phyloP scores from a whole-genome alignment of 2,888 invertebrate species.

The Conus canariensis region DNA sequence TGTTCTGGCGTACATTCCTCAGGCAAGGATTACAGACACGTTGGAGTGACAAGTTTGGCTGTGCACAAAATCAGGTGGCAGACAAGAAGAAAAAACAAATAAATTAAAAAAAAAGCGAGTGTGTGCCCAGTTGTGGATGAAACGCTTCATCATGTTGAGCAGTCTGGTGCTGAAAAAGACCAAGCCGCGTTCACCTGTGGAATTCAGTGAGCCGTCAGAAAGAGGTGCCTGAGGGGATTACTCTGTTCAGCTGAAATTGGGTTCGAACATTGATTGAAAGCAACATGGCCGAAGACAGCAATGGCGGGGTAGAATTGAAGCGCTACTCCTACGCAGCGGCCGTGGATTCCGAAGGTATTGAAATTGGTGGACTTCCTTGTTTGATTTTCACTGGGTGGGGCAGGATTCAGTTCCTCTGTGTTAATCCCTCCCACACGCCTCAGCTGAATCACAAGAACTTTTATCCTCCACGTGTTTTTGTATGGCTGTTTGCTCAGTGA shows the following conservation, averaged over 20 bases:
- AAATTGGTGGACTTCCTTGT: too few species aligned
- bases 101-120: not conserved
- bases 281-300: not conserved
- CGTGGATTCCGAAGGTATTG: not conserved
- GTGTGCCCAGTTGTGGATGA: not conserved
- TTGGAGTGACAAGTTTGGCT: too few species aligned
- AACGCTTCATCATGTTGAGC: not conserved
- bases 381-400: too few species aligned
- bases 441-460: too few species aligned
- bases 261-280: not conserved
- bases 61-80: too few species aligned
- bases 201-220: not conserved
- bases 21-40: too few species aligned
- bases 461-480: too few species aligned
- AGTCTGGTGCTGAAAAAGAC: not conserved
- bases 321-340: slow-evolving; percentile 31
- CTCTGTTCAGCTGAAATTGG: not conserved
- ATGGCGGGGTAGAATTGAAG: slow-evolving; percentile 22
- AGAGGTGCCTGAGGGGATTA: not conserved
- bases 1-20: too few species aligned
- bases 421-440: too few species aligned
- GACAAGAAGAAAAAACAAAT: too few species aligned
- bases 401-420: too few species aligned
- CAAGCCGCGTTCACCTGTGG: not conserved
- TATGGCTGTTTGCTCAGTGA: too few species aligned